Evolutionary conservation across 1,140 invertebrate genomes (phyloP), one percentile per base, ranked within the genome.

Genomic region (Cylas formicarius): DNA sequence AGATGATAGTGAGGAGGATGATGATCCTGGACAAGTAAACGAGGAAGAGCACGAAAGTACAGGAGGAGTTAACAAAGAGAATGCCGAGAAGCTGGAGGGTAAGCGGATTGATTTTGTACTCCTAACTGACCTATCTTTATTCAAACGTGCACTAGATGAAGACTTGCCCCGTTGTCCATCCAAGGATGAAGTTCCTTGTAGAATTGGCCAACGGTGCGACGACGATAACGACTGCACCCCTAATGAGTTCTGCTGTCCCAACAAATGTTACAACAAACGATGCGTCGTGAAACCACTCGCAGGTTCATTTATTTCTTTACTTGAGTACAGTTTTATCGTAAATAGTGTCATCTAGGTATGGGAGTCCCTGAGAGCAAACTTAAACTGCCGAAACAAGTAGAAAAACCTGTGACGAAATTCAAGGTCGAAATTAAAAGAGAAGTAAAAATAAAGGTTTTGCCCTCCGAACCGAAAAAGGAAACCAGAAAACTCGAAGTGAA

Each of bases 1-100:
- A 32, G 53, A 57, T 3, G 63, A 66, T 46, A 61, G 56, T 29
- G 56, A 65, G 50, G 55, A 62, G 41, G 54, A 52, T 31, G 57
- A 67, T 37, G 48, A 58, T 39, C 48, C 44, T 24, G 42, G 55
- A 47, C 58, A 70, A 19, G 24, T 45, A 43, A 45, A 46, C 10
- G 62, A 61, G 42, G 60, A 58, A 41, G 28, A 3, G 8, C 14
- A 41, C 14, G 32, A 16, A 9, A 23, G 23, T 10, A 24, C 21
- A 35, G 32, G 48, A 17, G 33, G 48, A 22, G 52, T 44, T 24
- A 53, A 47, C 21, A 42, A 29, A 3, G 48, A 53, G 39, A 43
- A 52, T 36, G 39, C 38, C 13, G 45, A 31, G 45, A 10, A 17
- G 14, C 22, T 18, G 9, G 16, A 3, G 38, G 56, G 40, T 28